Conservation (phyloP, 2,888 invertebrate species). For the Andrena minutula region DNA sequence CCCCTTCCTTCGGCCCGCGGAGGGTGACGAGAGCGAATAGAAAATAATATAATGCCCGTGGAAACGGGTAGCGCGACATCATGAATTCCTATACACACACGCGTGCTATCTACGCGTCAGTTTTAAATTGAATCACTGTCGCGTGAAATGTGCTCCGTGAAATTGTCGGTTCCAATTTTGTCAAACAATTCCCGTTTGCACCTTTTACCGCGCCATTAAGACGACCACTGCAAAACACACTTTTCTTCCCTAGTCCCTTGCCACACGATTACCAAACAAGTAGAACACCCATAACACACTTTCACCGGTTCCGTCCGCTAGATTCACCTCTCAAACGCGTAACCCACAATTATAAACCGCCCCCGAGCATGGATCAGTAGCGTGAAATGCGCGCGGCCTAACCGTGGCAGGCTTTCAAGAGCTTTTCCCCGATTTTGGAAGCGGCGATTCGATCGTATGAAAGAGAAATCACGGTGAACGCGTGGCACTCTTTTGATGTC, state of each 20-base stretch:
- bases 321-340: neutral
- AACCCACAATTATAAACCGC: neutral
- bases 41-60: slow-evolving; percentile 53
- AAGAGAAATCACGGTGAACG: slow-evolving; percentile 24
- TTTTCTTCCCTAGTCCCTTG: too few species aligned
- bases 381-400: neutral
- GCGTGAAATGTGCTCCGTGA: neutral
- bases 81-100: slow-evolving; percentile 8
- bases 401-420: neutral
- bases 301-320: neutral
- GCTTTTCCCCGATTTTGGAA: neutral
- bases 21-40: slow-evolving; percentile 55
- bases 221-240: too few species aligned
- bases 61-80: slow-evolving; percentile 44
- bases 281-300: too few species aligned
- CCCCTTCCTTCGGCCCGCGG: slow-evolving; percentile 12
- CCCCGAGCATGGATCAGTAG: neutral
- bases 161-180: neutral
- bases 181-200: neutral
- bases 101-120: slow-evolving; percentile 12
- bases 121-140: slow-evolving; percentile 36
- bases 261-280: too few species aligned
- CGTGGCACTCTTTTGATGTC: slow-evolving; percentile 3
- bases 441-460: slow-evolving; percentile 22
- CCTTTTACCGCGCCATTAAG: too few species aligned